Evolutionary conservation across 2,797 vertebrate genomes (phyloP).

Genomic region (Neosilurus mollespiculum): DNA sequence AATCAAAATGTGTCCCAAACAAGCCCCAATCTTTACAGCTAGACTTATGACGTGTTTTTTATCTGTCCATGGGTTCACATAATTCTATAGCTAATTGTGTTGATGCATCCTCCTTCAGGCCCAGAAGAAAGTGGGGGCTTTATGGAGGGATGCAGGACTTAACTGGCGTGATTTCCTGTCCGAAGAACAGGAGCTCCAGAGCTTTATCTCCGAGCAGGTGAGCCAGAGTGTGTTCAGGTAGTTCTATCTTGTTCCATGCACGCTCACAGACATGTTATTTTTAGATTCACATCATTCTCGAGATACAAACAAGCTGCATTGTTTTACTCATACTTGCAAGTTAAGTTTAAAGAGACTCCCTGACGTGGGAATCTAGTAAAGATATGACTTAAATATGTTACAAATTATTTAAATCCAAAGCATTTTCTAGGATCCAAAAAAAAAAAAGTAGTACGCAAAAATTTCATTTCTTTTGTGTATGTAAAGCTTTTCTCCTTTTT

Average conservation of each 20-base stretch:
- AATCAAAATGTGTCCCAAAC: background rate
- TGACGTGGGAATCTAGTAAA: background rate
- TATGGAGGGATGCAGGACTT: slow-evolving; percentile 91
- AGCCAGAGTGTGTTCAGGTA: slow-evolving; percentile 38
- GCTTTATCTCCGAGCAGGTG: slow-evolving; percentile 90
- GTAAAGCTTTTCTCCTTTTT: background rate
- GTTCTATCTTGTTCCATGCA: background rate
- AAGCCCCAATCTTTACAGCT: background rate
- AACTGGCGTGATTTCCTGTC: slow-evolving; percentile 88
- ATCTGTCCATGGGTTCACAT: background rate
- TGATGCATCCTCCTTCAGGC: slow-evolving; percentile 74
- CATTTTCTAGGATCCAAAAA: background rate
- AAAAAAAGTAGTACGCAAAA: background rate
- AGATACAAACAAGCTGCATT: background rate
- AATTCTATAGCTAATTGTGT: background rate
- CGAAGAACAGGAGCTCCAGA: slow-evolving; percentile 86
- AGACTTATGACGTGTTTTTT: background rate
- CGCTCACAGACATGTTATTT: background rate
- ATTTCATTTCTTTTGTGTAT: background rate
- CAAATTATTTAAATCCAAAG: background rate
- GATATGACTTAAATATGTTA: background rate
- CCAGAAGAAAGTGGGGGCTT: slow-evolving; percentile 92
- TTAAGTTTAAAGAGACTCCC: background rate
- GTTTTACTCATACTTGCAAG: background rate
- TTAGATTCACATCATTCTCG: background rate